These are phyloP conservation scores for Agonopterix arenella DNA, from an alignment of 2,888 invertebrate genomes.

Conservation along the genomic window DNA sequence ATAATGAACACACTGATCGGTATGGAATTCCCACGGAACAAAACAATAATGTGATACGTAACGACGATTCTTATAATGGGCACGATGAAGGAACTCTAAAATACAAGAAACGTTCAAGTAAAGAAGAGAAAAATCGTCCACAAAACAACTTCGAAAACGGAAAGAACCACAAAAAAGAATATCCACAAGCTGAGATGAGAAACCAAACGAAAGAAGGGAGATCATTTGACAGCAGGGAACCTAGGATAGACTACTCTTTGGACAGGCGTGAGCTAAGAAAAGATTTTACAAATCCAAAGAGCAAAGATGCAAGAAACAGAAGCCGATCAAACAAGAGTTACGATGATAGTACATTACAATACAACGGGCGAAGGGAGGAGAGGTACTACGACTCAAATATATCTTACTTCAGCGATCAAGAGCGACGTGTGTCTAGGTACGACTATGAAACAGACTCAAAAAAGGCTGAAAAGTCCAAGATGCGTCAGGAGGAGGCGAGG, in stretches of 20 bases:
- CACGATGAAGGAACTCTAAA: constrained; percentile 67
- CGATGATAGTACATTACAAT: constrained; percentile 62
- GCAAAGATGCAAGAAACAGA: constrained; percentile 43
- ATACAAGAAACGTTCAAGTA: constrained; percentile 61
- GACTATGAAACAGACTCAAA: constrained; percentile 73
- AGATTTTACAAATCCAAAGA: constrained; percentile 53
- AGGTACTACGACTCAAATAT: constrained; percentile 67
- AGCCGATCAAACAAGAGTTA: constrained; percentile 59
- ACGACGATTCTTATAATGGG: constrained; percentile 55
- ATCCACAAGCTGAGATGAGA: constrained; percentile 57
- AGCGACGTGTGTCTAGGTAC: constrained; percentile 55
- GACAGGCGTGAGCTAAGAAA: constrained; percentile 59
- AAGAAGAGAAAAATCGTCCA: constrained; percentile 57
- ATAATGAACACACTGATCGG: constrained; percentile 59
- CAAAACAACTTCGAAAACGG: constrained; percentile 48
- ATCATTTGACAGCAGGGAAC: constrained; percentile 49
- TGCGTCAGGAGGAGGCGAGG: constrained; percentile 67
- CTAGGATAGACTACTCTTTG: constrained; percentile 65
- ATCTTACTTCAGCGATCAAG: constrained; percentile 67
- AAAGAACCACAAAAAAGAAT: constrained; percentile 52
- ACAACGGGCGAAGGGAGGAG: constrained; percentile 60
- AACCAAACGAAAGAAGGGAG: constrained; percentile 48
- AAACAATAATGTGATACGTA: constrained; percentile 51
- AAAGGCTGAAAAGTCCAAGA: constrained; percentile 70
- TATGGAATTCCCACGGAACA: constrained; percentile 64